Evolutionary conservation across 2,113 vertebrate genomes (phyloP).

Genomic region (Cettia cetti): DNA sequence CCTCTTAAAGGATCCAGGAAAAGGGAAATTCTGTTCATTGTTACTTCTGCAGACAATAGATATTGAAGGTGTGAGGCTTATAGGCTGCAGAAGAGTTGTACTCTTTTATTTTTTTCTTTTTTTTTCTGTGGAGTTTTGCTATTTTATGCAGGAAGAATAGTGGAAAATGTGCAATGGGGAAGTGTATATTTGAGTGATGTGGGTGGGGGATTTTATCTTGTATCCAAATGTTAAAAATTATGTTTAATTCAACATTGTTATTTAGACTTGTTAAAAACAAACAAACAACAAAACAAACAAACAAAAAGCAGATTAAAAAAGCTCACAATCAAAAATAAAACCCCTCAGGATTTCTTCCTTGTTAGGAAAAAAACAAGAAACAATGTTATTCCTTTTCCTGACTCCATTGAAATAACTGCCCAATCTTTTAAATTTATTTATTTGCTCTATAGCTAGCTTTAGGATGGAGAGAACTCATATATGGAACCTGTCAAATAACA

Average conservation of each 20-base stretch:
- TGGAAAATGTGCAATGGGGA: background rate
- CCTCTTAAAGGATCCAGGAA: background rate
- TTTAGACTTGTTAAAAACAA: background rate
- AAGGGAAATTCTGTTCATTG: background rate
- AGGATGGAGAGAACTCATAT: background rate
- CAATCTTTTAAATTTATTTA: background rate
- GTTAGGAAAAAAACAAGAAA: background rate
- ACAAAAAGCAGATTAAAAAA: background rate
- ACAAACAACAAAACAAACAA: no score
- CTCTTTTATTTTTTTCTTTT: background rate
- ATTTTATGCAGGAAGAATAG: background rate
- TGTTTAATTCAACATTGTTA: background rate
- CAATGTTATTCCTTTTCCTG: background rate
- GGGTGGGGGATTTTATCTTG: background rate
- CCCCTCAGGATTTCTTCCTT: background rate
- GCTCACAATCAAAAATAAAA: no score
- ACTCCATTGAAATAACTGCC: background rate
- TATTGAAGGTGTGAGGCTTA: background rate
- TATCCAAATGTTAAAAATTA: background rate
- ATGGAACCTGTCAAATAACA: background rate
- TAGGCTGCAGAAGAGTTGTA: background rate
- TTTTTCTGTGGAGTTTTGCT: background rate
- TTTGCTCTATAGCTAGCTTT: background rate
- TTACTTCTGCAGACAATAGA: background rate
- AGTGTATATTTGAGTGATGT: fast-evolving